Conservation (phyloP, 2,113 vertebrate species). For the Myrmecophaga tridactyla region DNA sequence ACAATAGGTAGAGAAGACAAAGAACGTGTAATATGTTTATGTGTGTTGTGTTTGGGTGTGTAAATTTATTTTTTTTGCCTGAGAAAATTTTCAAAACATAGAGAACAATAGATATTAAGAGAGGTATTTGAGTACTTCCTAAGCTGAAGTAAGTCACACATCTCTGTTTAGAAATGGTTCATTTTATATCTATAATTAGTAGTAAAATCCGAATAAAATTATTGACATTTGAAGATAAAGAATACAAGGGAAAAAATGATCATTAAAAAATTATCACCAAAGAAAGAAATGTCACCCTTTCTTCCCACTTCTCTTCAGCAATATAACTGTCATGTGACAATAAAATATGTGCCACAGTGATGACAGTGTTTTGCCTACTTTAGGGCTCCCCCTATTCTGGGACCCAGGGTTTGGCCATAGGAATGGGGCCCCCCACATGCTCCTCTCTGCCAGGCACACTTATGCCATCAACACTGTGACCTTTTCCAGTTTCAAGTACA, state of each 20-base stretch:
- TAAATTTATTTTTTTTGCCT: not conserved
- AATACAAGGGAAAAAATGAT: not conserved
- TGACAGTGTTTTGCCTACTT: not conserved
- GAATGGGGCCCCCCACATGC: not conserved
- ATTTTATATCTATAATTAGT: not conserved
- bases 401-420: too few relatives aligned
- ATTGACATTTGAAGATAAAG: not conserved
- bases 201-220: not conserved
- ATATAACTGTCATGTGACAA: not conserved
- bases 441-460: too few relatives aligned
- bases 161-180: too few relatives aligned
- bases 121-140: not conserved
- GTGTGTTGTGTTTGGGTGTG: not conserved
- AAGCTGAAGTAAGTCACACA: not conserved
- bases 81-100: not conserved
- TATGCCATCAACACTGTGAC: too few relatives aligned
- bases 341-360: not conserved
- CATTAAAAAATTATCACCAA: not conserved
- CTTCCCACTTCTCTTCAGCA: not conserved
- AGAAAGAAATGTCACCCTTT: not conserved
- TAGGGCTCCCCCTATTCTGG: not conserved
- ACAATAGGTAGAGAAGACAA: not conserved
- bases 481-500: not conserved
- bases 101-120: not conserved
- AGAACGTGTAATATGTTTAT: not conserved